Percentiles rank a stretch among this genome's conserved stretches.
These are phyloP conservation scores for Rhineura floridana DNA, from an alignment of 2,113 vertebrate genomes.

Conservation along the genomic window DNA sequence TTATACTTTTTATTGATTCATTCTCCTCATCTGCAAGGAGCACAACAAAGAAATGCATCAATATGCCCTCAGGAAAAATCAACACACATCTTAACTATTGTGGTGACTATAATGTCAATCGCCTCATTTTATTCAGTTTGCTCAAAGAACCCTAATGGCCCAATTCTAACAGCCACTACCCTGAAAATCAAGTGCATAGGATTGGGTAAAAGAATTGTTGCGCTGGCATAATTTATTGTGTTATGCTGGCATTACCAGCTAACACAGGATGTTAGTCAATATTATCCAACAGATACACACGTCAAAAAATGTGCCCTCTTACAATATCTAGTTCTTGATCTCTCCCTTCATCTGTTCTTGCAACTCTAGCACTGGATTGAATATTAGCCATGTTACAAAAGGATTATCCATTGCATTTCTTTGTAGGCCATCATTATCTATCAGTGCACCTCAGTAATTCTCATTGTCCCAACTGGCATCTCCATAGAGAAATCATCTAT, in stretches of 20 bases:
- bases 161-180: not conserved
- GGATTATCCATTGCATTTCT: not conserved
- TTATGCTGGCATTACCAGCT: not conserved
- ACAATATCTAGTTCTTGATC: not conserved
- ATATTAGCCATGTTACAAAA: not conserved
- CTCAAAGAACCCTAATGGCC: not conserved
- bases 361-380: not conserved
- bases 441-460: not conserved
- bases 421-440: not conserved
- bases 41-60: not conserved
- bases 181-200: not conserved
- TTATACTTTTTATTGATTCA: not conserved
- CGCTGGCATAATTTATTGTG: not conserved
- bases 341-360: not conserved
- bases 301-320: not conserved
- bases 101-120: not conserved
- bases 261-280: not conserved
- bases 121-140: conserved; percentile 2
- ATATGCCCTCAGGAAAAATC: not conserved
- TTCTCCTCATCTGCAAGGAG: not conserved
- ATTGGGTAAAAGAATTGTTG: not conserved
- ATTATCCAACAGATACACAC: not conserved
- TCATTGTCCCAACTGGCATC: not conserved
- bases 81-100: not conserved
- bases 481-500: not conserved